Evolutionary conservation across 2,113 vertebrate genomes (phyloP).

Genomic region (Oryzias javanicus): DNA sequence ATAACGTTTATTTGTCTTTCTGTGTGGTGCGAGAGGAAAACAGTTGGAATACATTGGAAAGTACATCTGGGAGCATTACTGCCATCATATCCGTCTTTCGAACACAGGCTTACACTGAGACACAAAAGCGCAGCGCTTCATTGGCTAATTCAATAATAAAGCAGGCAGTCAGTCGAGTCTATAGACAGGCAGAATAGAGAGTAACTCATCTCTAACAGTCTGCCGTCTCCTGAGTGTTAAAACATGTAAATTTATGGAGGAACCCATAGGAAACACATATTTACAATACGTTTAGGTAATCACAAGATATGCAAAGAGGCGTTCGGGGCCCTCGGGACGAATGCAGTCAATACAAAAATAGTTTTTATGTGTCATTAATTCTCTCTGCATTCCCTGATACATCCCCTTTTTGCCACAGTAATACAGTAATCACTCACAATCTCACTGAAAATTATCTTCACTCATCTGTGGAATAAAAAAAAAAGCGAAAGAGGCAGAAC

Average conservation of each 20-base stretch:
- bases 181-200: conserved; percentile 58
- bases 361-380: conserved; percentile 97
- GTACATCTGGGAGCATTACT: conserved; percentile 31
- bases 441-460: conserved; percentile 91
- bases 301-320: conserved; percentile 83
- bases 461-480: conserved; percentile 87
- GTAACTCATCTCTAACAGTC: conserved; percentile 75
- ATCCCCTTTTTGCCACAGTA: conserved; percentile 88
- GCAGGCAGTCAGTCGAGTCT: conserved; percentile 51
- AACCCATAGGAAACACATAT: conserved; percentile 82
- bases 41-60: conserved; percentile 34
- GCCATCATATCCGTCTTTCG: conserved; percentile 69
- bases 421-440: conserved; percentile 97
- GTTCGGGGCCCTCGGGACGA: conserved; percentile 80
- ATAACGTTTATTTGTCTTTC: too few species aligned
- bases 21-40: neutral
- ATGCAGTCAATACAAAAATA: conserved; percentile 82
- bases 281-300: conserved; percentile 89
- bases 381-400: conserved; percentile 85
- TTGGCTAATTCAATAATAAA: conserved; percentile 80
- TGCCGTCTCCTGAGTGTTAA: conserved; percentile 80
- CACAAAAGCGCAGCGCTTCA: conserved; percentile 60
- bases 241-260: conserved; percentile 83
- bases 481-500: conserved; percentile 68
- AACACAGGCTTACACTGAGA: conserved; percentile 60